Evolutionary conservation across 1,140 invertebrate genomes (phyloP), one percentile per base, ranked within the genome.

Genomic region (Schlechtendalia chinensis): DNA sequence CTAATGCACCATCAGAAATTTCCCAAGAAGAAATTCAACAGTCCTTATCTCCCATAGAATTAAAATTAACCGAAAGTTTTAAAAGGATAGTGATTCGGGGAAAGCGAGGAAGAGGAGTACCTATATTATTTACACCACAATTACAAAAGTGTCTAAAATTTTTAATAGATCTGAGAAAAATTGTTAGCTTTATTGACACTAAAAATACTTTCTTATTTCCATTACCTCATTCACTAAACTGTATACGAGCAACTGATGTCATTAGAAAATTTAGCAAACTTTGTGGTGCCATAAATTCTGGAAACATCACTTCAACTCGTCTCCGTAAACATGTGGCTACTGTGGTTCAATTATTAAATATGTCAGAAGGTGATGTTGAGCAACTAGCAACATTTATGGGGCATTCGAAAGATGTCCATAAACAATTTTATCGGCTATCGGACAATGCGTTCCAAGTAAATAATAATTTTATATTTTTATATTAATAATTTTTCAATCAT

Each of bases 261-360:
- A 45, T 45, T 45, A 45, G 39, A 4, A 45, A 45, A 45, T 45
- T 5, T 10, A 45, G 39, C 10, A 5, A 45, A 45, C 39, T 45
- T 45, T 45, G 39, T 45, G 39, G 39, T 45, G 39, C 39, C 10
- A 45, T 10, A 45, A 45, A 45, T 45, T 24, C 58, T n/a, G 22
- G 16, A 27, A 59, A 59, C 27, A 59, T 59, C 5, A 59, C 58
- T n/a, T 59, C 58, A 12, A 59, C 58, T 59, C 12, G 12, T 24
- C 24, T 59, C 12, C 22, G 58, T 2, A 59, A 59, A 59, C 58
- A 59, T 59, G 24, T 29, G 19, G 58, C 58, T 27, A 59, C 24
- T 27, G 58, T 59, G 56, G n/a, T 17, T 59, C 56, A 59, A n/a
- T n/a, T 56, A n/a, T 56, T 56, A 56, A 56, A 56, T n/a, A 56